phyloP scores from a whole-genome alignment of 2,888 invertebrate genomes.

The Aporophyla lueneburgensis region DNA sequence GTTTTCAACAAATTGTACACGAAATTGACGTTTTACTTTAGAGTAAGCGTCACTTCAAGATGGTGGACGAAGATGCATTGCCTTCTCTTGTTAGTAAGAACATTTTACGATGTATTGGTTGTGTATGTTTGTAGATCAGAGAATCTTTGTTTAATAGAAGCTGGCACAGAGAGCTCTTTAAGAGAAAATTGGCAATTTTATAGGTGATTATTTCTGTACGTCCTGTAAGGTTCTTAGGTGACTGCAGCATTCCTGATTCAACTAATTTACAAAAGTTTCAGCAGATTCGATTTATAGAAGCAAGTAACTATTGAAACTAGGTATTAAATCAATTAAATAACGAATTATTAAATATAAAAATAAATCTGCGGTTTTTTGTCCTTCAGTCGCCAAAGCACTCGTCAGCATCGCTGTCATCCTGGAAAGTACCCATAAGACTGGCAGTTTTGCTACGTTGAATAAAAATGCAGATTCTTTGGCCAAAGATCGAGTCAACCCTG shows the following conservation, averaged over 20 bases:
- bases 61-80: conserved; percentile 3
- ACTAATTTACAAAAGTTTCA: neutral
- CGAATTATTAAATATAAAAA: too few relatives aligned
- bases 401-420: too few relatives aligned
- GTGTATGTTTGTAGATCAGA: neutral
- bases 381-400: too few relatives aligned
- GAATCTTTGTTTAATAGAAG: neutral
- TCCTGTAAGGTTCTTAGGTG: neutral
- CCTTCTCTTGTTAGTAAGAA: conserved; percentile 6
- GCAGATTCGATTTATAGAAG: too few relatives aligned
- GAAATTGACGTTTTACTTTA: conserved; percentile 41
- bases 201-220: neutral
- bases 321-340: too few relatives aligned
- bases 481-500: too few relatives aligned
- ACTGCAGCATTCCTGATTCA: too few relatives aligned
- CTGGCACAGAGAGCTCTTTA: neutral
- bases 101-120: neutral
- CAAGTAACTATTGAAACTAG: too few relatives aligned
- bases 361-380: too few relatives aligned
- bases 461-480: too few relatives aligned
- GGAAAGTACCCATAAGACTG: too few relatives aligned
- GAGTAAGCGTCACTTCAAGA: neutral
- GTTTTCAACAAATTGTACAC: conserved; percentile 40
- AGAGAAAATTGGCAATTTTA: neutral
- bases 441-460: too few relatives aligned